Evolutionary conservation across 35 echinoderm and acorn worm genomes (phyloP).

Genomic region (Lytechinus pictus): DNA sequence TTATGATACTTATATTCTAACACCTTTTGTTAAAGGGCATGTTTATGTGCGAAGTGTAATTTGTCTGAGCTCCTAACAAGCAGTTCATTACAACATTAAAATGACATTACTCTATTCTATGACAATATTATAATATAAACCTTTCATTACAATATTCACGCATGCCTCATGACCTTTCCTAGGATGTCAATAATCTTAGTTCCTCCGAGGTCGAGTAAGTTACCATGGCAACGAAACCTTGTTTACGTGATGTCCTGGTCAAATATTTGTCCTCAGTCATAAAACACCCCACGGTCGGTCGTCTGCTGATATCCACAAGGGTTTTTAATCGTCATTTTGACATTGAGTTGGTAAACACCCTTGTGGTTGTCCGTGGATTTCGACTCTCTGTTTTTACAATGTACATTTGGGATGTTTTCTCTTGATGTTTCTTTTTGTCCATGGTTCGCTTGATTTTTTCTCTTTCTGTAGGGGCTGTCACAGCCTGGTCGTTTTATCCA

Average conservation of each 20-base stretch:
- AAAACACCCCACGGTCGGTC: neutral
- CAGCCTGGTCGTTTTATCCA: too few relatives aligned
- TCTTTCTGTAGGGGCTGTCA: neutral
- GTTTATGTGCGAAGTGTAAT: too few relatives aligned
- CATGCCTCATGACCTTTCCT: neutral
- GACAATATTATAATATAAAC: neutral
- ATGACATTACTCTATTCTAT: neutral
- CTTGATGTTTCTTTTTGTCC: neutral
- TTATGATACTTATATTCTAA: too few relatives aligned
- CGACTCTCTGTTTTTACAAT: neutral
- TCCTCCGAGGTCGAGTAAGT: conserved; percentile 43
- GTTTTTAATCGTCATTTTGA: neutral
- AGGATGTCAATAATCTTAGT: conserved; percentile 28
- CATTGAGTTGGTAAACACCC: neutral
- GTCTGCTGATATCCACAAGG: neutral
- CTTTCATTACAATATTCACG: neutral
- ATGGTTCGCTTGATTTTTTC: neutral
- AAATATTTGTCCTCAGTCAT: neutral
- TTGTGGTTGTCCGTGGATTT: neutral
- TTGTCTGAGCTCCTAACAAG: too few relatives aligned
- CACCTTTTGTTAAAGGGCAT: too few relatives aligned
- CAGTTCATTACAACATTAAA: neutral
- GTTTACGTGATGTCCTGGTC: neutral
- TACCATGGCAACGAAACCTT: conserved; percentile 5
- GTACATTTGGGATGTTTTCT: neutral